Evolutionary conservation across 1,140 invertebrate species (phyloP), one percentile per base, ranked within the genome.

Genomic region (Cyclargus thomasi): DNA sequence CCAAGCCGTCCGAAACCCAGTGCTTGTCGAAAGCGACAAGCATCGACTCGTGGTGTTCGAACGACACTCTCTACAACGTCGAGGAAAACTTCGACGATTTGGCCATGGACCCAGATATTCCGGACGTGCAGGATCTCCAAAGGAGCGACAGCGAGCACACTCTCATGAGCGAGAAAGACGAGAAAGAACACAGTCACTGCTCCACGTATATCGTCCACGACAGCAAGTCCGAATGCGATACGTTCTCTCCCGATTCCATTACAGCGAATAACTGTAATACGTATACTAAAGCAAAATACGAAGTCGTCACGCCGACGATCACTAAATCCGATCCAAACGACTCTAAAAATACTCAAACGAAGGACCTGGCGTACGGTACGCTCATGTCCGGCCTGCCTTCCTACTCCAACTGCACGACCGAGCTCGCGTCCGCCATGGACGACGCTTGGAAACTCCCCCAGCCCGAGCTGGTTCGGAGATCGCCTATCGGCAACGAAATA

Each of bases 11-110:
- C 14, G 88, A 91, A 75, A 88, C 86, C 17, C 77, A 85, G 62
- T 90, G 88, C 67, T 83, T 92, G 67, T 88, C 91, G 8, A 92
- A 92, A 76, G 92, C 92, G 21, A 92, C 92, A 63, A 93, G 92
- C 72, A 92, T 92, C 70, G 92, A 92, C 74, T 93, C 92, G 5
- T 93, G 92, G 86, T 93, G 92, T 79, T 93, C 92, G 35, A 93
- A 93, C 74, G 92, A 93, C 74, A 93, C 92, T 1, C 79, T 93
- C 3, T 93, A 92, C 75, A 93, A 93, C 74, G 86, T 92, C 4
- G 92, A 93, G 72, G 92, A 93, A 71, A 91, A 91, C 65, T 91
- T 91, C 72, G 90, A 91, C 62, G 90, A 91, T 74, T 66, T 91
- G 8, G 84, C 83, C 5, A 80, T 83, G 76, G 88, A 91, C 63